Evolutionary conservation across 92 coral and sea anemone species (phyloP), one percentile per base, ranked within the genome.

Genomic region (Bergia puertoricense): DNA sequence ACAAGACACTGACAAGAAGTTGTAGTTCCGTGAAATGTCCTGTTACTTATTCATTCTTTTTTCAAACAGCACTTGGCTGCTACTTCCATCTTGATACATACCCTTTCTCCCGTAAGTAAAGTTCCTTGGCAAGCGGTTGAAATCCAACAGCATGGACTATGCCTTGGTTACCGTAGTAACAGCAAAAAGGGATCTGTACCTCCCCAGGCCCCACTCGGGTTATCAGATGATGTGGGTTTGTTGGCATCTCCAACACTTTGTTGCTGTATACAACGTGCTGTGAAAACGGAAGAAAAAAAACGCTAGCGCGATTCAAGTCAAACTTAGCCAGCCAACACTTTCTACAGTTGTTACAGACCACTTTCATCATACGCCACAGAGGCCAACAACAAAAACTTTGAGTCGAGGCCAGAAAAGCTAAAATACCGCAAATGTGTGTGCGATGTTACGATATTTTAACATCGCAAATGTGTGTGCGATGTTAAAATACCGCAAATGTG

Each of bases 191-290:
- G 13, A 95, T 95, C 71, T 90, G 92, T 65, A 95, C 94, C 79
- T 95, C 98, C 69, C 92, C 96, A 20, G 92, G 80, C 36, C 98
- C 96, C 50, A 95, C 92, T 59, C 98, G 92, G 14, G 98, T 95
- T 84, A 95, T 91, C 54, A 95, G 89, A 42, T 94, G 93, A 11
- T 92, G 90, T 9, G 82, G 98, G 15, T 90, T 76, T 9, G 77
- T 90, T 0, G 89, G 65, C 85, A 81, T 91, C 91, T 95, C 98
- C 82, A 92, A 89, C 15, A 95, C 93, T 85, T 85, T 93, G 88
- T 95, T 95, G 82, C 96, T 93, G 90, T 95, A 95, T 36, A 90
- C 98, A 48, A 95, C 87, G 13, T 84, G 68, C 87, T 84, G 44
- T 14, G 15, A 84, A 38, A 5, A 43, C 0, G 20, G 30, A 66